Evolutionary conservation across 2,888 invertebrate species (phyloP), one percentile per base, ranked within the genome.

Genomic region (Proisotoma minuta): DNA sequence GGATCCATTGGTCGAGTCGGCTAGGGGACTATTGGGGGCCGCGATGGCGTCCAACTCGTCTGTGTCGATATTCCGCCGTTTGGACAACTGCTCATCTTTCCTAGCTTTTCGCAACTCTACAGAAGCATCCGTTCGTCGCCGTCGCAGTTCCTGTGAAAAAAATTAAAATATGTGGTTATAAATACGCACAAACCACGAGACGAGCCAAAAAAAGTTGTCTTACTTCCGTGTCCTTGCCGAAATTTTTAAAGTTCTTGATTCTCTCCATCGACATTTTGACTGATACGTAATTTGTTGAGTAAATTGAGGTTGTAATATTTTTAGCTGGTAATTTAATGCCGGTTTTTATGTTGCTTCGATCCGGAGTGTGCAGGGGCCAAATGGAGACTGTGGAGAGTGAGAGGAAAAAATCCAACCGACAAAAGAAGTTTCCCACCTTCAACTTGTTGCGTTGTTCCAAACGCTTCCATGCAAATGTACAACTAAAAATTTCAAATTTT

Each of bases 1-100:
- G n/a, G 28, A n/a, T 8, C 49, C 56, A 52, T 82, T 57, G 81
- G 75, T 0, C 82, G 82, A 1, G 81, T 81, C 26, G 78, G 78
- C 8, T 75, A 66, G 15, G 18, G 57, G 53, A 2, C 54, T 12
- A 12, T 43, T 60, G 10, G 5, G 12, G 3, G 39, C 18, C 2
- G 20, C 3, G 5, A 3, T 12, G 8, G 8, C n/a, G 54, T 83
- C 83, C 49, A 82, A 81, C 18, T 82, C 83, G 3, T 79, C 80
- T 1, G 83, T 79, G 0, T 83, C 83, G 72, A 96, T 83, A 73
- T 96, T 95, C 60, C 97, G 82, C 22, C 92, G 82, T 78, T 99
- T 99, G 59, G 89, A 84, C 40, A 98, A 80, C 76, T 95, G 94
- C 74, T 97, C 95, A 78, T 97, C 95, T 73, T 96, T 89, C 60